phyloP scores from a whole-genome alignment of 2,888 invertebrate species.

The Rosalia funebris region DNA sequence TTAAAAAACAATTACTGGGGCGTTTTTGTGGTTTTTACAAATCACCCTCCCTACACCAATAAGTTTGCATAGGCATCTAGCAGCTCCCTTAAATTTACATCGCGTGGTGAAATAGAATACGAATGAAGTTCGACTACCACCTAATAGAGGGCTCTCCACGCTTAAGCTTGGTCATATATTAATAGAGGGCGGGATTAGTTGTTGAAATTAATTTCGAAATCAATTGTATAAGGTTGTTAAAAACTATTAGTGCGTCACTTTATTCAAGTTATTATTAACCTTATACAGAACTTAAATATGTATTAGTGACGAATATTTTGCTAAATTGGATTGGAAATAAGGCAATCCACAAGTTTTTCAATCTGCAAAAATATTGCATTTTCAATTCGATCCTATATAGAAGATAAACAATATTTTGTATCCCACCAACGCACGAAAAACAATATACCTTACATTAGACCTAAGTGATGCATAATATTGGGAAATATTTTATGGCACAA shows the following conservation, averaged over 20 bases:
- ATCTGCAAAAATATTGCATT: no score
- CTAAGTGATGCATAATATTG: no score
- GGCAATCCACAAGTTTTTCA: no score
- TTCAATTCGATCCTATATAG: no score
- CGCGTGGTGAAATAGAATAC: conserved; percentile 12
- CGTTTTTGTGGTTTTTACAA: conserved; percentile 57
- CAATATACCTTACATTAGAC: no score
- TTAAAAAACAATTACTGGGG: conserved; percentile 59
- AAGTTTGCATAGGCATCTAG: conserved; percentile 25
- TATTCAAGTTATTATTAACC: no score
- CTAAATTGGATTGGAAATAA: no score
- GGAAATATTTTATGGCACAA: no score
- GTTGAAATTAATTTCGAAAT: conserved; percentile 1
- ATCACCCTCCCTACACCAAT: conserved; percentile 49
- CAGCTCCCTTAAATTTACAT: background rate
- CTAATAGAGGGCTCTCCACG: conserved; percentile 28
- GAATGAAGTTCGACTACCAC: conserved; percentile 26
- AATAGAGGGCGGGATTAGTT: background rate
- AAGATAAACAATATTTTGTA: no score
- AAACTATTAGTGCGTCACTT: conserved; percentile 34
- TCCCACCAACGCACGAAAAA: no score
- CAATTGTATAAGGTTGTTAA: background rate
- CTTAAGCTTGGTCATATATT: background rate
- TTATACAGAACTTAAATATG: no score
- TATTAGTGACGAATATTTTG: no score